Conservation (phyloP, 2,113 vertebrate genomes). For the Micromys minutus region DNA sequence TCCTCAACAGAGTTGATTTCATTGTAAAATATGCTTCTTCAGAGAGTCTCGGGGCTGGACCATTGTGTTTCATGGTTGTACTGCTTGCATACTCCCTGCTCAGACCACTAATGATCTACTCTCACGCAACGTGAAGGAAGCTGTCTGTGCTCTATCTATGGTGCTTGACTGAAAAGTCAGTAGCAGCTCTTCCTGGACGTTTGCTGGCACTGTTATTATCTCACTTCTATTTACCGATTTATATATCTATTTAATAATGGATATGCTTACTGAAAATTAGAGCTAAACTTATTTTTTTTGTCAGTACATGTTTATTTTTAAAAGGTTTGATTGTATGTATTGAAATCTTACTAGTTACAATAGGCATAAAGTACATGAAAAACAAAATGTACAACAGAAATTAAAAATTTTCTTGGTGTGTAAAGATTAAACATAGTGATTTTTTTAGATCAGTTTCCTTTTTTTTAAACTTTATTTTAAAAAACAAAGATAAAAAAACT, state of each 20-base stretch:
- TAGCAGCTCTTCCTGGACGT: background rate
- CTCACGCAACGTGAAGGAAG: background rate
- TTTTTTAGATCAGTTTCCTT: no score
- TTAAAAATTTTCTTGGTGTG: no score
- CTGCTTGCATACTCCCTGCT: background rate
- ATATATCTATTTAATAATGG: background rate
- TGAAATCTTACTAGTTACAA: no score
- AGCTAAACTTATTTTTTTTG: background rate
- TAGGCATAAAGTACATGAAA: no score
- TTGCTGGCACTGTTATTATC: background rate
- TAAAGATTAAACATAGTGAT: no score
- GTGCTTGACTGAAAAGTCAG: background rate
- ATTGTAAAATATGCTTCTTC: constrained; percentile 55
- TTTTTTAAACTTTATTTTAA: no score
- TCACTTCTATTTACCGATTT: background rate
- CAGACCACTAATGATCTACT: constrained; percentile 46
- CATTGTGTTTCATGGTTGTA: constrained; percentile 52
- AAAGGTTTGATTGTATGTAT: no score
- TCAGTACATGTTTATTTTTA: no score
- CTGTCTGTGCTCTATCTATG: background rate
- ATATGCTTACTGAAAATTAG: background rate
- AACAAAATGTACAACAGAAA: no score
- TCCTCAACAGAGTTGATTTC: constrained; percentile 50
- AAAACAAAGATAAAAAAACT: no score
- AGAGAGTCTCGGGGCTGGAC: constrained; percentile 34